These are phyloP conservation scores for Chiridota heheva DNA, from an alignment of 35 echinoderm and acorn worm genomes.

Conservation along the genomic window DNA sequence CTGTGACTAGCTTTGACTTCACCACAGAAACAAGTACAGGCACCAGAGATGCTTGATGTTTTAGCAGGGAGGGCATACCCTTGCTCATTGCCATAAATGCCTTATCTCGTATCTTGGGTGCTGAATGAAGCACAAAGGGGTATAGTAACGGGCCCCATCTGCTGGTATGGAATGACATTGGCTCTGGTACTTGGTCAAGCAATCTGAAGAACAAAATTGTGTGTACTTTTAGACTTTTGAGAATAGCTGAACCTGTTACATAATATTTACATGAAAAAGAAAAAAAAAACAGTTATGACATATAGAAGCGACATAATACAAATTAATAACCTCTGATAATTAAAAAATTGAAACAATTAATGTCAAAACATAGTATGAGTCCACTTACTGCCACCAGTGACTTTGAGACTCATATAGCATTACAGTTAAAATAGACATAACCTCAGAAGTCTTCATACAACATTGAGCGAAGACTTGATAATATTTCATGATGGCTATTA, in stretches of 20 bases:
- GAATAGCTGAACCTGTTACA: background rate
- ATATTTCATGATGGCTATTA: too few relatives aligned
- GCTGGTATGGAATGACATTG: constrained; percentile 55
- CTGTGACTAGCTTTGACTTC: constrained; percentile 61
- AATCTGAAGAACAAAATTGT: constrained; percentile 43
- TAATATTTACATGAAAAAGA: background rate
- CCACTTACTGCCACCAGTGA: too few relatives aligned
- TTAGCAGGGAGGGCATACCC: constrained; percentile 63
- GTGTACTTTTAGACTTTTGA: background rate
- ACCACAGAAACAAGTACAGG: constrained; percentile 42
- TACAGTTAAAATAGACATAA: too few relatives aligned
- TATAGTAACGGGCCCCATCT: constrained; percentile 81
- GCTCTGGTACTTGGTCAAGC: constrained; percentile 73
- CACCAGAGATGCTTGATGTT: constrained; percentile 45
- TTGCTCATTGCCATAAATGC: constrained; percentile 51
- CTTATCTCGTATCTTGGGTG: constrained; percentile 75
- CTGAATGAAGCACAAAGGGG: constrained; percentile 71
- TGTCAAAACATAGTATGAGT: too few relatives aligned
- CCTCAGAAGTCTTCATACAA: too few relatives aligned
- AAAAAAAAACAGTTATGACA: background rate
- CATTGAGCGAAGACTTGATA: too few relatives aligned
- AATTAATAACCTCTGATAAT: background rate
- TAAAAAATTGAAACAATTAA: background rate
- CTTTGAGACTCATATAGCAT: too few relatives aligned
- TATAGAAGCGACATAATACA: background rate